Conservation (phyloP, 1,140 invertebrate genomes). For the Microplitis demolitor region DNA sequence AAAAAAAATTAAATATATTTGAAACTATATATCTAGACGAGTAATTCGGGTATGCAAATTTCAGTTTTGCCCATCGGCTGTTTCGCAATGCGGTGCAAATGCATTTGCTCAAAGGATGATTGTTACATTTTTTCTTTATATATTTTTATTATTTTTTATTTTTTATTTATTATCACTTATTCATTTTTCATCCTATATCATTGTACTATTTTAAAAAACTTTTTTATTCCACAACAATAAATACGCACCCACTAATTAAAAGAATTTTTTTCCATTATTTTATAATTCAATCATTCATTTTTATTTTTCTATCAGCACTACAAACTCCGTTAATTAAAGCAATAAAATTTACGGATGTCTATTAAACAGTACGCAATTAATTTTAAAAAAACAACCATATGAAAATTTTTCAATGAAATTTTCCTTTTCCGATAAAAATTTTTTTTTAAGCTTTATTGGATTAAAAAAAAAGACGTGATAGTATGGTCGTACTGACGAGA, state of each 20-base stretch:
- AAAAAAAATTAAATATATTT: conserved; percentile 3
- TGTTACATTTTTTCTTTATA: conserved; percentile 12
- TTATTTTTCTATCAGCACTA: no score
- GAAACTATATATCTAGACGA: conserved; percentile 3
- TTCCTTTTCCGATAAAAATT: no score
- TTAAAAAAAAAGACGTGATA: conserved; percentile 34
- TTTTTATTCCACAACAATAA: not conserved
- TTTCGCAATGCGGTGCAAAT: conserved; percentile 23
- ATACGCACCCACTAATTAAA: not conserved
- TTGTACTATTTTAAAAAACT: no score
- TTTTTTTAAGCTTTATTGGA: no score
- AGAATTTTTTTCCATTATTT: no score
- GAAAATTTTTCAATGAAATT: no score
- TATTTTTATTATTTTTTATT: not conserved
- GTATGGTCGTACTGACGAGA: conserved; percentile 38
- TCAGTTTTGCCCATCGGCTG: conserved; percentile 24
- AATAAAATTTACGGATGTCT: no score
- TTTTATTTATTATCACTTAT: not conserved
- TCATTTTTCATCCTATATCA: not conserved
- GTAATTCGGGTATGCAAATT: conserved; percentile 28
- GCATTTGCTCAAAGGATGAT: conserved; percentile 32
- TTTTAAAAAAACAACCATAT: no score
- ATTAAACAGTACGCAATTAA: no score
- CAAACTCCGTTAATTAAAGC: no score
- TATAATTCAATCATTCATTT: no score